phyloP scores from a whole-genome alignment of 2,797 vertebrate genomes.

The Cephalopachus bancanus region DNA sequence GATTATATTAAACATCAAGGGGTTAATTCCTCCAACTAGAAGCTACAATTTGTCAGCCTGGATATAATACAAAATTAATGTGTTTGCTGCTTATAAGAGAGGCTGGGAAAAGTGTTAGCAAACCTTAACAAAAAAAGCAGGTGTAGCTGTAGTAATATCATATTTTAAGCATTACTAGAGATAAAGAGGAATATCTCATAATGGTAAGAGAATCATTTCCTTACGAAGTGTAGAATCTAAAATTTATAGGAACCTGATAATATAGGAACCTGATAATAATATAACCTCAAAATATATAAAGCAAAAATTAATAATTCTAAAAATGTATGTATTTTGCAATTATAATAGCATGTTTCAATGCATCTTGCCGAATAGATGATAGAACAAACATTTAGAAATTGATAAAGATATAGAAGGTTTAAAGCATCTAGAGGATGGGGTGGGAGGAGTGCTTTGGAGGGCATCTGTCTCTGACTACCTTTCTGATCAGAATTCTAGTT shows the following conservation, averaged over 20 bases:
- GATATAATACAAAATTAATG: neutral
- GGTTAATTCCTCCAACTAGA: neutral
- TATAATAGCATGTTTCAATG: neutral
- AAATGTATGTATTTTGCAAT: neutral
- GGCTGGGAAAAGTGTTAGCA: neutral
- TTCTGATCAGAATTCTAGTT: neutral
- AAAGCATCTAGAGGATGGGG: neutral
- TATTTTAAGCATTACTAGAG: neutral
- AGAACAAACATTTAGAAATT: neutral
- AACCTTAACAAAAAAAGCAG: conserved; percentile 1
- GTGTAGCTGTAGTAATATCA: neutral
- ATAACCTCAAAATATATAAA: neutral
- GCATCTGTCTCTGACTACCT: neutral
- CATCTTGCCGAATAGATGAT: neutral
- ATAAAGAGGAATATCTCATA: neutral
- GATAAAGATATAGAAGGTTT: neutral
- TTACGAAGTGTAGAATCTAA: neutral
- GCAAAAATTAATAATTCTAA: neutral
- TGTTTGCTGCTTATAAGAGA: neutral
- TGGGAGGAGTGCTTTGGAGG: neutral
- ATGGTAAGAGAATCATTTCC: neutral
- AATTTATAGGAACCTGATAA: neutral
- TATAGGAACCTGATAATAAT: neutral
- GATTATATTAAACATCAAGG: neutral
- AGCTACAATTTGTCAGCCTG: neutral